Evolutionary conservation across 2,888 invertebrate species (phyloP), one percentile per base, ranked within the genome.

Genomic region (Protophormia terraenovae): DNA sequence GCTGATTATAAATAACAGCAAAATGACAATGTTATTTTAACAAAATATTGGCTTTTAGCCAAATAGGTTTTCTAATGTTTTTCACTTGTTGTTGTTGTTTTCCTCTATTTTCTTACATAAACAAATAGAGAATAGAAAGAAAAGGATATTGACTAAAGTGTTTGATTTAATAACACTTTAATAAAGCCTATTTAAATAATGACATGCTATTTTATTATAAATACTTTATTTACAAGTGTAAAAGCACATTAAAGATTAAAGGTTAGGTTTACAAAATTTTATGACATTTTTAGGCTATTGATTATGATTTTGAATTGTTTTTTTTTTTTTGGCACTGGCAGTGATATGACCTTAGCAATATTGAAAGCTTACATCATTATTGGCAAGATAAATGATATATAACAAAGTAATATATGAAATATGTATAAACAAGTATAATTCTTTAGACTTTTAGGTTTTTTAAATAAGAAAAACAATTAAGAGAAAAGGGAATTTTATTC

Each of bases 31-130:
- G 72, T 67, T 67, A 53, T 66, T 73, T 83, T 50, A 78, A 83
- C 72, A 78, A 77, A 67, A 78, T 81, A 64, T 78, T 81, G 84
- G 84, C 84, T 78, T 69, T 73, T 62, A 73, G 77, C 84, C 84
- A 84, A 84, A 76, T 84, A 60, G 80, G 75, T 58, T 71, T 66
- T 45, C 35, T 29, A n/a, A n/a, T n/a, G n/a, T 27, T 16, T 69
- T 77, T 58, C 24, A 58, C 5, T 47, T 71, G 29, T 29, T 60
- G 3, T 45, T 16, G n/a, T 38, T 71, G 5, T 76, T 62, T 35
- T 29, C 14, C 10, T 35, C 47, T 24, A 55, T 55, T 50, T 41
- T 38, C 22, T 38, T 27, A 22, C n/a, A 29, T 29, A 60, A 76
- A 41, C 47, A 62, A 41, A 41, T n/a, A 64, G 5, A 69, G 16